Evolutionary conservation across 2,113 vertebrate genomes (phyloP).

Genomic region (Azemiops feae): DNA sequence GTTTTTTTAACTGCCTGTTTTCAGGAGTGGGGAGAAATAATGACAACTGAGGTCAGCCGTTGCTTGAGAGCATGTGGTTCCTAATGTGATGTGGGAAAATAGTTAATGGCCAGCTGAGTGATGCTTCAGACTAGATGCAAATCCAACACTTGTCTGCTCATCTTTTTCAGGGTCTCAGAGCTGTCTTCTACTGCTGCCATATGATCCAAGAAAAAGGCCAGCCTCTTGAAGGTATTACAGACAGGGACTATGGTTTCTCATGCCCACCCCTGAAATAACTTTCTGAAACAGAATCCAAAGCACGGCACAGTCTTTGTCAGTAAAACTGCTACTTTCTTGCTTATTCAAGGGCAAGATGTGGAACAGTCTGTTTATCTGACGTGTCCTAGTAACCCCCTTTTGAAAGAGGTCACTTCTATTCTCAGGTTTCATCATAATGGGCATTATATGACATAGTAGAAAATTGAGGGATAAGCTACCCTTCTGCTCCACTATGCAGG

Average conservation of each 20-base stretch:
- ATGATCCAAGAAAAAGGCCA: background rate
- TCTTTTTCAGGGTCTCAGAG: background rate
- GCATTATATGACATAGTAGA: background rate
- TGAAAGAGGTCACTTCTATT: slow-evolving; percentile 1
- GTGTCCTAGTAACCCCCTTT: slow-evolving; percentile 20
- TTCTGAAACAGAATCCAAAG: background rate
- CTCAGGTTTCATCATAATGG: background rate
- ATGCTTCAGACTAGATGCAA: background rate
- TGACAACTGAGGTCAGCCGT: background rate
- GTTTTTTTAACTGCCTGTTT: background rate
- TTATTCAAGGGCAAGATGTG: background rate
- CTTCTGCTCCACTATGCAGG: background rate
- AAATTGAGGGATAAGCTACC: background rate
- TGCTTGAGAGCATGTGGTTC: background rate
- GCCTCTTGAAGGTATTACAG: background rate
- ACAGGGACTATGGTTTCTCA: background rate
- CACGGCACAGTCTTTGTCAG: background rate
- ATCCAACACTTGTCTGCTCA: background rate
- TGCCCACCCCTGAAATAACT: background rate
- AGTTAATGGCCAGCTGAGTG: background rate
- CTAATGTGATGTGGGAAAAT: background rate
- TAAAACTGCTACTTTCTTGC: background rate
- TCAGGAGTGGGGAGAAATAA: background rate
- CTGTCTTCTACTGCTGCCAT: background rate
- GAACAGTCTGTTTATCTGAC: slow-evolving; percentile 8